Evolutionary conservation across 2,888 invertebrate genomes (phyloP), one percentile per base, ranked within the genome.

Genomic region (Trichogramma dendrolimi): DNA sequence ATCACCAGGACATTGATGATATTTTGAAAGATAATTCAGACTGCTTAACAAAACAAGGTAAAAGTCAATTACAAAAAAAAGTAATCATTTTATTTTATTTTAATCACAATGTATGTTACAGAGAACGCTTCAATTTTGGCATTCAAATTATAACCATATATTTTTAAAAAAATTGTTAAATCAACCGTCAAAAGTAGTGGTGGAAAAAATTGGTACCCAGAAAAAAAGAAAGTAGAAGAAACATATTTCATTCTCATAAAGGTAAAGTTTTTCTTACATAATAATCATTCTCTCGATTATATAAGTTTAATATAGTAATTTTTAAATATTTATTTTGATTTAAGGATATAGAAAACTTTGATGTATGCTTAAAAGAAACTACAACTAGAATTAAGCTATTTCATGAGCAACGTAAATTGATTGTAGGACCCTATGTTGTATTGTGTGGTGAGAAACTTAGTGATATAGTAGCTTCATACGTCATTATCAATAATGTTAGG

Each of bases 231-330:
- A 43, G 41, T 14, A 6, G 8, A 39, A 52, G 47, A 8, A 58
- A 55, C 38, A 40, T 58, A 43, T n/a, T 49, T 48, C 49, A 53
- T 6, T 49, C 8, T 41, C 6, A 40, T 52, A 6, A 52, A 41
- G 2, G 6, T 47, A 47, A 54, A n/a, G n/a, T n/a, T 41, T n/a
- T n/a, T n/a, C n/a, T n/a, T n/a, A n/a, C n/a, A n/a, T n/a, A n/a
- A n/a, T n/a, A n/a, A 54, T 10, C 6, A 54, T 14, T 60, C 56
- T 48, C 11, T n/a, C 39, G 3, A 49, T 68, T 59, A 49, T 42
- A 52, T n/a, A 7, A 47, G 14, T 5, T 47, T 47, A n/a, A n/a
- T 47, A 5, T 47, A 47, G 48, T 40, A 39, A 41, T 41, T 5
- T 11, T 8, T 52, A 11, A 41, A 41, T 39, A 52, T n/a, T 52